phyloP scores from a whole-genome alignment of 2,888 invertebrate genomes.

The Acanthococcus lagerstroemiae region DNA sequence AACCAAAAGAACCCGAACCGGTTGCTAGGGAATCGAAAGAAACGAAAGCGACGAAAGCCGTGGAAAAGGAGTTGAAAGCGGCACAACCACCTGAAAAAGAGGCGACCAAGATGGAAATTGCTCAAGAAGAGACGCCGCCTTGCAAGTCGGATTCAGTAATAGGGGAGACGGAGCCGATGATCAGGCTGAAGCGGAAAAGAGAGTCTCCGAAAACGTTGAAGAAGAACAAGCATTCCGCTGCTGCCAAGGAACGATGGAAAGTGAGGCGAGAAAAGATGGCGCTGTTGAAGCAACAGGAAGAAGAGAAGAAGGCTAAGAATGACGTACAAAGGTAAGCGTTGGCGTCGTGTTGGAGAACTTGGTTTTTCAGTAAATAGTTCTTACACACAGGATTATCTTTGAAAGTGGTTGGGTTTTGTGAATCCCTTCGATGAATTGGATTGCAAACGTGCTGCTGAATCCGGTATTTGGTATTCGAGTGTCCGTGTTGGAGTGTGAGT shows the following conservation, averaged over 20 bases:
- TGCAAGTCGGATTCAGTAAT: not conserved
- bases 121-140: not conserved
- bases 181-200: not conserved
- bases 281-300: not conserved
- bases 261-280: not conserved
- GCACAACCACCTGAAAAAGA: not conserved
- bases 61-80: not conserved
- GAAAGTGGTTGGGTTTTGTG: too few species aligned
- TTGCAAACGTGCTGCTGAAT: too few species aligned
- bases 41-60: not conserved
- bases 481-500: too few species aligned
- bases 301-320: not conserved
- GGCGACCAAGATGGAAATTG: not conserved
- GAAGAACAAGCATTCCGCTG: not conserved
- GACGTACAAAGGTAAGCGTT: too few species aligned
- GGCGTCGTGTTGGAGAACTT: too few species aligned
- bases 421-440: too few species aligned
- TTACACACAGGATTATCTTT: too few species aligned
- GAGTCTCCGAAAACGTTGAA: not conserved
- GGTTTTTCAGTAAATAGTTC: too few species aligned
- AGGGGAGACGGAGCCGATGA: not conserved
- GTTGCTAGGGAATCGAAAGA: too few species aligned
- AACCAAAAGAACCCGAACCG: too few species aligned
- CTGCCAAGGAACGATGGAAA: not conserved
- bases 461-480: too few species aligned